Base-by-base conservation (phyloP, 2,797 vertebrate genomes). In the Acipenser transmontanus region DNA sequence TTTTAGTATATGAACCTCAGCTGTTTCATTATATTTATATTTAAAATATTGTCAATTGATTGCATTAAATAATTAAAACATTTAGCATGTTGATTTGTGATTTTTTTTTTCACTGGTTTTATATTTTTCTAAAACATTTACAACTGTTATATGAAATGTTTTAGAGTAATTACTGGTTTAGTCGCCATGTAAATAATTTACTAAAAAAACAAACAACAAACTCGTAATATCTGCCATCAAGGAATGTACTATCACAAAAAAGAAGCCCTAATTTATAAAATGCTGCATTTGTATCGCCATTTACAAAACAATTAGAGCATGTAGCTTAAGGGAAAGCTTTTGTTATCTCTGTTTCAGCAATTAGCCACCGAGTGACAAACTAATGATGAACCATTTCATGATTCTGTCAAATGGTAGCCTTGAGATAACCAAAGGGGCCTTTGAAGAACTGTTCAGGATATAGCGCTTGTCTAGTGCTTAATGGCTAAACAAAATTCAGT, bases 321-420 rank as follows among this genome's bases (percentile, higher is more conserved):
- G 87, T 77, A 85, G 81, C 77, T 79, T 80, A 73, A 75, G 70
- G 65, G 68, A 67, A 11, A 59, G 59, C 69, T 69, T 81, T 77
- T 75, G 74, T 80, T 74, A 67, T 17, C 60, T 66, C 67, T 65
- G 68, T 70, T 73, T 65, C 65, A 65, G 68, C 73, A 77, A 78
- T 89, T 88, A 86, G 84, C 80, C 80, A 82, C 86, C 79, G 83
- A 87, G 83, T 88, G 84, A 81, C 85, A 88, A 86, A 84, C 81
- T 87, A 87, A 90, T 89, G 86, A 88, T 73, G 75, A 85, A 81
- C 49, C 63, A 17, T 20, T 34, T 61, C 17, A 34, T 6, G 8
- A 61, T 61, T 61, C 47, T 34, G 17, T 61, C 60, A 61, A 8
- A 61, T 61, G 17, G 60, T 9, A 61, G 17, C 47, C 60, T 61